Base-by-base conservation (phyloP, 2,797 vertebrate species). In the Alectoris magna region DNA sequence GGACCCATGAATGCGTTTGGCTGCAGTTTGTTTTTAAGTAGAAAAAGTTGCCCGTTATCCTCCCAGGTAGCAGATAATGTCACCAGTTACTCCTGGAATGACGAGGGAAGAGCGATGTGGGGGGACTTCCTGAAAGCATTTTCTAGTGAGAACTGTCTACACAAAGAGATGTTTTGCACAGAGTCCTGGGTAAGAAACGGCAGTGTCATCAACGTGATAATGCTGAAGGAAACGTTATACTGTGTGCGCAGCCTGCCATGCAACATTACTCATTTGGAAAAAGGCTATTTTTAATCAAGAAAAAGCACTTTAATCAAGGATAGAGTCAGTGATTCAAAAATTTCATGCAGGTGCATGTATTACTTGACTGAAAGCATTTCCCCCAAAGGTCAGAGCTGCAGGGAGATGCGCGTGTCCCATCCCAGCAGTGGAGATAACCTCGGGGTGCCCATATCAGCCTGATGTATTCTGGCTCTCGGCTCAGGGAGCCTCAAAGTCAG, bases 281-380 rank as follows among this genome's bases (percentile, higher is more conserved):
- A 93, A 91, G 77, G 85, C 87, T 94, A 92, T 91, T 93, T 96
- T 93, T 95, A 96, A 95, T 96, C 91, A 96, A 64, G 85, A 43
- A 95, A 95, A 92, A 95, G 93, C 95, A 95, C 77, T 96, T 96
- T 92, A 95, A 95, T 93, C 95, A 96, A 93, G 89, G 60, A 71
- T 73, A 64, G 91, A 94, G 84, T 82, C 87, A 58, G 74, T 94
- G 87, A 96, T 96, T 95, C 71, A 95, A 90, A 93, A 95, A 90
- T 93, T 71, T 96, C 74, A 93, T 95, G 92, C 83, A 92, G 75
- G 91, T 82, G 80, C 94, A 91, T 84, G 89, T 62, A 62, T 88
- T 91, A 87, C 64, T 96, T 88, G 89, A 88, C 85, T 95, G 95
- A 95, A 96, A 95, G 92, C 44, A 29, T 88, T 84, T 58, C 79